Evolutionary conservation across 2,113 vertebrate species (phyloP), one percentile per base, ranked within the genome.

Genomic region (Hypomesus transpacificus): DNA sequence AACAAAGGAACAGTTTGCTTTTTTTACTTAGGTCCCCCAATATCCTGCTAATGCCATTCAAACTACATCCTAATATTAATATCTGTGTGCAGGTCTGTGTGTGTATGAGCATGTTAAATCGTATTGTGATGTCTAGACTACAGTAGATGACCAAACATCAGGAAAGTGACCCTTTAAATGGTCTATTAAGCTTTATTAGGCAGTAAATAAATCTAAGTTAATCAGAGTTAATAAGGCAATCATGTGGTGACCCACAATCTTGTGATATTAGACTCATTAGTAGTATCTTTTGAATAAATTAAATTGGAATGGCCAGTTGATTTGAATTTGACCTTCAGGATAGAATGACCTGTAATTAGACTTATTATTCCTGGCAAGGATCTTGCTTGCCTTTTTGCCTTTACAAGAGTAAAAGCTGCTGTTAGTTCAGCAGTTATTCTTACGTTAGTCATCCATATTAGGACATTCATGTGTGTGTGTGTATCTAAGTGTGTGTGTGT

Each of bases 221-320:
- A 82, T 82, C 66, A 77, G 34, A 73, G 34, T 63, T 72, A 78
- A 65, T 71, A 56, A 67, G 18, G 63, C 67, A 73, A 46, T 68
- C 66, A 60, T 71, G 62, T 56, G 14, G 58, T 78, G 70, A 69
- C 74, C 60, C 24, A 20, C 67, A 31, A 51, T 63, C 76, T 79
- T 62, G 51, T 61, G 28, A 73, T 66, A 58, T 66, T 31, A 26
- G 17, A 58, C 26, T 73, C 26, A 66, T 73, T 73, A 66, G 54
- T 63, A 72, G 78, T 34, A 69, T 64, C 46, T 74, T 63, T 14
- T 70, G 53, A 77, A 75, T 75, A 53, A 53, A 78, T 82, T 31
- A 24, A 4, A 80, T 50, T 68, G 14, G 31, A 73, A 78, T 71
- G 61, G 28, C 51, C 28, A 61, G 56, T 22, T 71, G 72, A 78